phyloP scores from a whole-genome alignment of 1,140 invertebrate genomes.

The Myzus persicae region DNA sequence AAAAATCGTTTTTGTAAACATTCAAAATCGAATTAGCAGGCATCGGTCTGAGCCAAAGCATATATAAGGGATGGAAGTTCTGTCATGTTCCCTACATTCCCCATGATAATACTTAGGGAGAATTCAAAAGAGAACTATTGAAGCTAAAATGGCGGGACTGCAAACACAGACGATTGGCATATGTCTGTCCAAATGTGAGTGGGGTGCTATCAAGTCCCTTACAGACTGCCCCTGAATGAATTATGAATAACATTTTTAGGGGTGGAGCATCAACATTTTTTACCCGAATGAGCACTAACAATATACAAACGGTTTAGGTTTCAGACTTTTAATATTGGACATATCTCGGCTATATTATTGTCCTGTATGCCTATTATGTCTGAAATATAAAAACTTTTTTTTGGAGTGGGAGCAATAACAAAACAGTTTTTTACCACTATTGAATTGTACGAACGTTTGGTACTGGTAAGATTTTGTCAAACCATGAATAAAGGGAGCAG shows the following conservation, averaged over 20 bases:
- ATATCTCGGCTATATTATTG: neutral
- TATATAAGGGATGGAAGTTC: neutral
- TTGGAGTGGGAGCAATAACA: neutral
- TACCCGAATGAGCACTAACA: neutral
- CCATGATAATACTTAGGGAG: neutral
- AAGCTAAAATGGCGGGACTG: neutral
- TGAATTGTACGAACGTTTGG: neutral
- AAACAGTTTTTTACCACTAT: neutral
- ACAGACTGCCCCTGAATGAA: neutral
- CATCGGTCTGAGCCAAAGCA: neutral
- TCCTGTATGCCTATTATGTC: neutral
- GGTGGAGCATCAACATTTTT: constrained; percentile 1
- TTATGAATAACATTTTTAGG: constrained; percentile 4
- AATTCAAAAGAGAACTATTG: neutral
- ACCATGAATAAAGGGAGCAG: too few species aligned
- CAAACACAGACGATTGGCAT: neutral
- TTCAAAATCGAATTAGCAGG: neutral
- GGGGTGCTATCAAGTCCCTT: neutral
- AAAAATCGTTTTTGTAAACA: neutral
- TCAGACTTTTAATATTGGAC: neutral
- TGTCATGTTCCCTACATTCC: neutral
- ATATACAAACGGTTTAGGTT: neutral
- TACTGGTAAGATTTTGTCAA: too few species aligned
- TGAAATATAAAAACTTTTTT: neutral
- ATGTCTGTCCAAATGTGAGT: neutral